phyloP scores from a whole-genome alignment of 1,140 invertebrate species.

The Dufourea novaeangliae region DNA sequence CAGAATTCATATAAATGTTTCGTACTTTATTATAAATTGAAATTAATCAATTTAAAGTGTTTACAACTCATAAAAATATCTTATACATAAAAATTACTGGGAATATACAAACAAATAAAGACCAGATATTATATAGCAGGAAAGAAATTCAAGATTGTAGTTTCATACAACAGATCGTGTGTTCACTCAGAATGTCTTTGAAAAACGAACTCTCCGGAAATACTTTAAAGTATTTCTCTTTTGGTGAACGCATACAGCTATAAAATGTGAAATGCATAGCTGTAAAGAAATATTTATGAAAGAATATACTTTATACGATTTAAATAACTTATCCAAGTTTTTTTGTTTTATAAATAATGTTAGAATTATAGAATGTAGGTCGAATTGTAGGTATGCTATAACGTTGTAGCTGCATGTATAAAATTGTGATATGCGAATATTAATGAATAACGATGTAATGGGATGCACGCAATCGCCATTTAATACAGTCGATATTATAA shows the following conservation, averaged over 20 bases:
- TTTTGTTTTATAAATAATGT: slow-evolving; percentile 35
- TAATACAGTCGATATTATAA: slow-evolving; percentile 59
- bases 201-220: slow-evolving; percentile 17
- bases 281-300: slow-evolving; percentile 55
- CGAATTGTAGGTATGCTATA: slow-evolving; percentile 36
- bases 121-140: background rate
- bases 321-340: slow-evolving; percentile 58
- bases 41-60: slow-evolving; percentile 4
- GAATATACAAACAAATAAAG: slow-evolving; percentile 22
- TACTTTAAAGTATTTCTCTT: background rate
- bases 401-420: slow-evolving; percentile 46
- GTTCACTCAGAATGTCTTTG: background rate
- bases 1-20: slow-evolving; percentile 12
- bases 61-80: slow-evolving; percentile 6
- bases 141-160: slow-evolving; percentile 23
- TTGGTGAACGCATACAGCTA: slow-evolving; percentile 12
- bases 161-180: background rate
- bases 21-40: slow-evolving; percentile 29
- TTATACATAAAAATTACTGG: slow-evolving; percentile 5
- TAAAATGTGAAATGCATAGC: slow-evolving; percentile 39
- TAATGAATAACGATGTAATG: slow-evolving; percentile 63
- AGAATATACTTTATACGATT: slow-evolving; percentile 54
- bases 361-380: slow-evolving; percentile 28
- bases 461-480: slow-evolving; percentile 58
- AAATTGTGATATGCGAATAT: slow-evolving; percentile 64